Conservation (phyloP, 2,113 vertebrate genomes). For the Haplochromis burtoni region DNA sequence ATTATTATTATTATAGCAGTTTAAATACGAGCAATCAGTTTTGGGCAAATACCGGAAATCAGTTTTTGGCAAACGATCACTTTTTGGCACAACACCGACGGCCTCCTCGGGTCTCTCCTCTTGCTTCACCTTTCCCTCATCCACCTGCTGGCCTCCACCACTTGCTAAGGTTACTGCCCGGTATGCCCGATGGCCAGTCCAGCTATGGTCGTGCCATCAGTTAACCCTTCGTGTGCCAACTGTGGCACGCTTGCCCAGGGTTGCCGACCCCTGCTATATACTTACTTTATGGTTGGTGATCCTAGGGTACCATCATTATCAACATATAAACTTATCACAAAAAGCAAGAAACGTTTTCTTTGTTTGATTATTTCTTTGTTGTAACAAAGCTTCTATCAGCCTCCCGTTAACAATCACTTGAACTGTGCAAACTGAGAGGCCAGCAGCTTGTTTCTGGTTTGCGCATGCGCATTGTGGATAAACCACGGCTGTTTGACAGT, state of each 20-base stretch:
- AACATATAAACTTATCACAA: not conserved
- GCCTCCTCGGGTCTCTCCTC: not conserved
- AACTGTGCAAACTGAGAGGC: not conserved
- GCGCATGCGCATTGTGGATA: not conserved
- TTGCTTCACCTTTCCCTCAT: not conserved
- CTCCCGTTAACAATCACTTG: not conserved
- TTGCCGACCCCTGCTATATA: not conserved
- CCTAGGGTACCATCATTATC: not conserved
- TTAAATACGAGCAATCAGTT: not conserved
- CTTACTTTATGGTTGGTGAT: not conserved
- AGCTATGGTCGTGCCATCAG: not conserved
- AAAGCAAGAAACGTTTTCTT: not conserved
- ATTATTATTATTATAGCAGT: no score
- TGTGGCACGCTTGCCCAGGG: not conserved
- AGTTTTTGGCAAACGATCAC: accelerated
- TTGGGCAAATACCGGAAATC: not conserved
- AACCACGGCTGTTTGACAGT: not conserved
- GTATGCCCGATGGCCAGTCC: not conserved
- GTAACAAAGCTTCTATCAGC: not conserved
- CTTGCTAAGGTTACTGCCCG: not conserved
- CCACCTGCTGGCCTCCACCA: not conserved
- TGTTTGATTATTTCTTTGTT: not conserved
- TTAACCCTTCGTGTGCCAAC: not conserved
- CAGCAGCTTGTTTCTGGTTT: not conserved
- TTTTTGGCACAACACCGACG: not conserved